Percentiles rank a stretch among this genome's conserved stretches.
phyloP scores from a whole-genome alignment of 2,113 vertebrate genomes.

The Sarotherodon lohbergeri region DNA sequence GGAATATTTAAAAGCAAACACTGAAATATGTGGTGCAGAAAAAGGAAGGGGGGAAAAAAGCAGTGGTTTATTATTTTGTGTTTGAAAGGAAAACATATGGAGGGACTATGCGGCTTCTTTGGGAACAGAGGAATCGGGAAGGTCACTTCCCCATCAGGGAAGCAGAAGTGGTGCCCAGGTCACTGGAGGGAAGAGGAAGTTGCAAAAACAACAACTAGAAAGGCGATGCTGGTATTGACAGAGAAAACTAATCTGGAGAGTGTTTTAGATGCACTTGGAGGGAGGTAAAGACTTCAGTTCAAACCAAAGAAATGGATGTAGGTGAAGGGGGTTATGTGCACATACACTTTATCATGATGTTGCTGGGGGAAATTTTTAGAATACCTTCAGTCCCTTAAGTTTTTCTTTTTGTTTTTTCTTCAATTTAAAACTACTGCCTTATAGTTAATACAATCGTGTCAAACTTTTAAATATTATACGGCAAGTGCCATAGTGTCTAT shows the following conservation, averaged over 20 bases:
- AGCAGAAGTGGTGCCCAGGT: not conserved
- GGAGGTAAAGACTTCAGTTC: conserved; percentile 15
- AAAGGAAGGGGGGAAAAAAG: not conserved
- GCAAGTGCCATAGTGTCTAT: conserved; percentile 44
- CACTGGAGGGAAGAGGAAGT: not conserved
- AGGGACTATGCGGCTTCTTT: not conserved
- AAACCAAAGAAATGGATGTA: conserved; percentile 50
- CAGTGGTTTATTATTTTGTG: not conserved
- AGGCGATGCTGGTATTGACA: not conserved
- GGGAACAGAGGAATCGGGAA: not conserved
- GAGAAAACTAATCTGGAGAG: not conserved
- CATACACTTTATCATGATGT: not conserved
- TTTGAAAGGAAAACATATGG: not conserved
- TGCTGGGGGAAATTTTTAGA: not conserved
- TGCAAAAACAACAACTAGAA: not conserved
- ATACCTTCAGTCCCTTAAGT: conserved; percentile 4
- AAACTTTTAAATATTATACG: conserved; percentile 19
- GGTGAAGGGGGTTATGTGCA: not conserved
- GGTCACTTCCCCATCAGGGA: not conserved
- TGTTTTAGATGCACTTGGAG: conserved; percentile 35
- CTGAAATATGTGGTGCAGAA: not conserved
- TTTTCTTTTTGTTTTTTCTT: not conserved
- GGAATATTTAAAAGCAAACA: not conserved
- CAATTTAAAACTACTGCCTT: conserved; percentile 49
- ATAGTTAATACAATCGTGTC: conserved; percentile 32